These are phyloP conservation scores for Lithosia quadra DNA, from an alignment of 2,888 invertebrate species.

Conservation along the genomic window DNA sequence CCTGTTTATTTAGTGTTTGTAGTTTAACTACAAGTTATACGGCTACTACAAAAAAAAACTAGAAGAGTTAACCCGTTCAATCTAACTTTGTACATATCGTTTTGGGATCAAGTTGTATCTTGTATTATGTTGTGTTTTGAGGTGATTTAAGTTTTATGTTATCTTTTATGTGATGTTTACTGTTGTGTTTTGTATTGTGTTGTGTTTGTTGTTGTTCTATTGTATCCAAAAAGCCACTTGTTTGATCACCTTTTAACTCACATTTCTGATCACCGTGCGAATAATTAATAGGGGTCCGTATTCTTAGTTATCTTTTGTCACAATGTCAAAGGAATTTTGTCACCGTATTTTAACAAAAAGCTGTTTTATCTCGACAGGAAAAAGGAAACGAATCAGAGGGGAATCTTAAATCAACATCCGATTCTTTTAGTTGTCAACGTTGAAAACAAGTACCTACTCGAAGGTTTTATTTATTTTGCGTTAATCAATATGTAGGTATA, in stretches of 20 bases:
- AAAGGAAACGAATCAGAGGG: slow-evolving; percentile 34
- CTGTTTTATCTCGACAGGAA: slow-evolving; percentile 42
- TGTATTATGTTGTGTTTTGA: no score
- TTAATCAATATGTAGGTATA: no score
- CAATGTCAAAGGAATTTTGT: not conserved
- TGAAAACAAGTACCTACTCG: slow-evolving; percentile 25
- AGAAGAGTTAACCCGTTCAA: no score
- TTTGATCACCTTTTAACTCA: no score
- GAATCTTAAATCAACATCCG: slow-evolving; percentile 43
- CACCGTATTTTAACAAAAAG: slow-evolving; percentile 19
- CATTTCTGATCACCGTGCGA: not conserved
- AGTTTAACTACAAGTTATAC: no score
- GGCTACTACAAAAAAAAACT: no score
- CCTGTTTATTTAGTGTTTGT: no score
- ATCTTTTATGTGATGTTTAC: not conserved
- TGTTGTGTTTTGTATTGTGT: not conserved
- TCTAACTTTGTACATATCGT: no score
- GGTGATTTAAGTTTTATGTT: no score
- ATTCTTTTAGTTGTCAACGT: slow-evolving; percentile 27
- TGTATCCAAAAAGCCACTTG: not conserved
- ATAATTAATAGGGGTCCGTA: not conserved
- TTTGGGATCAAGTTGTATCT: no score
- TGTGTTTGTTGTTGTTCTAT: no score
- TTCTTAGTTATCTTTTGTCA: not conserved
- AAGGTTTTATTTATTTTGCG: slow-evolving; percentile 6